These are phyloP conservation scores for Potamarius usumacintae DNA, from an alignment of 2,113 vertebrate species.

Conservation along the genomic window DNA sequence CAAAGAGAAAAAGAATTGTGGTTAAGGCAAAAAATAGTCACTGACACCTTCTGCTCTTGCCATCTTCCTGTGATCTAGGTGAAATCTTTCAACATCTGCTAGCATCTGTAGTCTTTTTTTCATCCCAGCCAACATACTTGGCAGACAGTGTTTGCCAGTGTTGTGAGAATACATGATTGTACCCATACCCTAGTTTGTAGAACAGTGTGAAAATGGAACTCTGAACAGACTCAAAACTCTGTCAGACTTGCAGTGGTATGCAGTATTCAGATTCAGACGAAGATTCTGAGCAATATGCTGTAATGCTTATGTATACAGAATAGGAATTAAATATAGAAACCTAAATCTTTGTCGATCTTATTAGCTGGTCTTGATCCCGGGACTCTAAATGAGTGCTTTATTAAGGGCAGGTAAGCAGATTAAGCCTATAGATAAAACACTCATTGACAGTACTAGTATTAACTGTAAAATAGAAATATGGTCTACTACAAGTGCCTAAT, in stretches of 20 bases:
- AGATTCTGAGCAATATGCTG: constrained; percentile 1
- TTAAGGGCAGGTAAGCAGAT: background rate
- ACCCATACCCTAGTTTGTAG: constrained; percentile 17
- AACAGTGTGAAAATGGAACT: constrained; percentile 13
- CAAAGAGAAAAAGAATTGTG: background rate
- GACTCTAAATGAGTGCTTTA: constrained; percentile 4
- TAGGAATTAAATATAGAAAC: background rate
- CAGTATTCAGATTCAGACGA: background rate
- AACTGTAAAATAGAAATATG: background rate
- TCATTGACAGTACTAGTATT: background rate
- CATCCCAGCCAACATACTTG: background rate
- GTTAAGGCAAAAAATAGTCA: background rate
- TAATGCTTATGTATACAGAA: background rate
- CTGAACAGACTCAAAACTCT: background rate
- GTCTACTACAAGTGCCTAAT: background rate
- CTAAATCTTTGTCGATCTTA: background rate
- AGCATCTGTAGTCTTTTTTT: constrained; percentile 20
- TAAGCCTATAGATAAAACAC: background rate
- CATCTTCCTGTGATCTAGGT: constrained; percentile 5
- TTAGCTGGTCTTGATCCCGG: background rate
- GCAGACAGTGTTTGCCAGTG: constrained; percentile 17
- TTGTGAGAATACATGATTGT: constrained; percentile 4
- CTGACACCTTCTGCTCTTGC: background rate
- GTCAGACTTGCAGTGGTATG: background rate
- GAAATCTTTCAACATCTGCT: constrained; percentile 25